phyloP scores from a whole-genome alignment of 1,140 invertebrate genomes.

The Bombus pascuorum region DNA sequence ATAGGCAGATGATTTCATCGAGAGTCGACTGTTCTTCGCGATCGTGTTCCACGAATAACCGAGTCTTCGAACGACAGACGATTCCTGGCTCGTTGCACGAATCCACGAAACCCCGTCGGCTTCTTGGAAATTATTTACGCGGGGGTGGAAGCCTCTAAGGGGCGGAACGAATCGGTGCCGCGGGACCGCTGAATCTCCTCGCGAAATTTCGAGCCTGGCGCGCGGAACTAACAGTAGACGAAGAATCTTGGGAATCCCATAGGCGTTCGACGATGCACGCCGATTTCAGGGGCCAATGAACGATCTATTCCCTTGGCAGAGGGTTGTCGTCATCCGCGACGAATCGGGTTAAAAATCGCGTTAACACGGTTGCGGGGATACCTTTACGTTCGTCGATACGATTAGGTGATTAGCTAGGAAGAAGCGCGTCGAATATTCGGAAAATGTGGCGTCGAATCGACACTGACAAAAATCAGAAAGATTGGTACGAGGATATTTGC shows the following conservation, averaged over 20 bases:
- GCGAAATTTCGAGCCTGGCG: not conserved
- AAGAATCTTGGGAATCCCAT: conserved; percentile 24
- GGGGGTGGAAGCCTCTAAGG: not conserved
- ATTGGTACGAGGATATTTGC: not conserved
- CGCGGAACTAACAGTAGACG: not conserved
- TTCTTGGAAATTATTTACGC: not conserved
- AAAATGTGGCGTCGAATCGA: not conserved
- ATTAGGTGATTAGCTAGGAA: not conserved
- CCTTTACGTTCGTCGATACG: not conserved
- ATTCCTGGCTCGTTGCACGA: not conserved
- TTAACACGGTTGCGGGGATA: not conserved
- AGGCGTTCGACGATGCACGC: conserved; percentile 12
- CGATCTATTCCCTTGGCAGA: not conserved
- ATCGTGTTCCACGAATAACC: not conserved
- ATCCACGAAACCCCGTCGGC: too few species aligned
- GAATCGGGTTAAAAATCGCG: conserved; percentile 6
- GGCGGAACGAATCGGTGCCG: not conserved
- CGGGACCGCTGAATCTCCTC: not conserved
- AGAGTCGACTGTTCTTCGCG: too few species aligned
- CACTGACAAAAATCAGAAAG: too few species aligned
- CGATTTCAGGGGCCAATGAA: conserved; percentile 9
- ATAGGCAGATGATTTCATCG: conserved; percentile 12
- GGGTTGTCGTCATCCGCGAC: not conserved
- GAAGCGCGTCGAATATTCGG: not conserved
- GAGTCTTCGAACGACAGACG: not conserved